Evolutionary conservation across 2,113 vertebrate species (phyloP).

Genomic region (Chionomys nivalis): DNA sequence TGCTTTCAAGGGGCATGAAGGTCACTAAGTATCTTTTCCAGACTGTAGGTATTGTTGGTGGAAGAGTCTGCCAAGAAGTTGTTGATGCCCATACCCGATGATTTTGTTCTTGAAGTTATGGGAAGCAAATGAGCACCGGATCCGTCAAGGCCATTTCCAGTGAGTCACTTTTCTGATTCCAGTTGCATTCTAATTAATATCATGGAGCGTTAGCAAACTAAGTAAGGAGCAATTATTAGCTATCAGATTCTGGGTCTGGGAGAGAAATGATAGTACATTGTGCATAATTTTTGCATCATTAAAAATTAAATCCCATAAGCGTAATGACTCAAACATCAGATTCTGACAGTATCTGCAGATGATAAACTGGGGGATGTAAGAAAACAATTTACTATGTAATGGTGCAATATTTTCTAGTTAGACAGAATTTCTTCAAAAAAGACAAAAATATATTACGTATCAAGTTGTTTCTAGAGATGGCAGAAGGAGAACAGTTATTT

Average conservation of each 20-base stretch:
- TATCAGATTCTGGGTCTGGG: constrained; percentile 67
- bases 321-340: constrained; percentile 77
- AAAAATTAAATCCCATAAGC: constrained; percentile 82
- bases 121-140: constrained; percentile 68
- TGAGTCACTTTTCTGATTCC: constrained; percentile 71
- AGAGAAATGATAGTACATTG: constrained; percentile 63
- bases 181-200: constrained; percentile 78
- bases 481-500: constrained; percentile 23
- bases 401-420: constrained; percentile 69
- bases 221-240: constrained; percentile 76
- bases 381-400: constrained; percentile 76
- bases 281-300: constrained; percentile 79
- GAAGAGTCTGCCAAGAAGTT: constrained; percentile 38
- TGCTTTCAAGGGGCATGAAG: constrained; percentile 2
- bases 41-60: neutral
- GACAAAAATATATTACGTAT: constrained; percentile 62
- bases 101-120: constrained; percentile 66
- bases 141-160: constrained; percentile 71
- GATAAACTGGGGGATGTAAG: constrained; percentile 55
- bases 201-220: constrained; percentile 64
- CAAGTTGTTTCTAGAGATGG: constrained; percentile 52
- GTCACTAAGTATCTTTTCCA: constrained; percentile 3
- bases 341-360: constrained; percentile 66
- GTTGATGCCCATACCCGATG: constrained; percentile 14
- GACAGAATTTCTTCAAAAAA: constrained; percentile 62